Evolutionary conservation across 2,113 vertebrate genomes (phyloP), one percentile per base, ranked within the genome.

Genomic region (Oryzias celebensis): DNA sequence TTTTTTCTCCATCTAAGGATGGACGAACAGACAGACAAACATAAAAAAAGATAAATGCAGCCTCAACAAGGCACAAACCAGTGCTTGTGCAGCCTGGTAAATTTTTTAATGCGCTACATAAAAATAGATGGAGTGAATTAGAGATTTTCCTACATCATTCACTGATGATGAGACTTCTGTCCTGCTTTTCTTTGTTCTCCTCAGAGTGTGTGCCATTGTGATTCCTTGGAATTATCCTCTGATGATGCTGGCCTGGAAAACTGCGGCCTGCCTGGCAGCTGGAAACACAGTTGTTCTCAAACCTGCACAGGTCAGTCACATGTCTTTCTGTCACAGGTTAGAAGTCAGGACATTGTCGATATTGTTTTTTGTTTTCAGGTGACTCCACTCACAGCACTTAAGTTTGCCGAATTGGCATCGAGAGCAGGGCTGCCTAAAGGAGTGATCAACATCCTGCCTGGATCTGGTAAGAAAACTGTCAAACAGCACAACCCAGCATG

Each of bases 141-240:
- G 10, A 10, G 36, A 36, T 36, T 36, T 36, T 36, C 36, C 36
- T 36, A 36, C 36, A 36, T 36, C 36, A 36, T 36, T 36, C 36
- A 2, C 8, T 36, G 36, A 36, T 12, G 36, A 36, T 10, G 8
- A 36, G 10, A 36, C 36, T 36, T 36, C 36, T 36, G 36, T 12
- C 8, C 36, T 10, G 14, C 4, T 51, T 24, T 10, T 15, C 4
- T 51, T 24, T 60, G 1, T 18, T 48, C 58, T 26, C 63, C 16
- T 74, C 56, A 89, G 94, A n/a, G 93, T 96, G 41, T 96, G 94
- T 62, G 94, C 88, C 12, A 94, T 95, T 0, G 68, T 96, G 60
- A 95, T 96, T 84, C 94, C 94, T 4, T 96, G 94, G 94, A 96
- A 95, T 84, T 96, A 96, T 49, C 94, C 94, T 3, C 81, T 95